phyloP scores from a whole-genome alignment of 1,140 invertebrate genomes.

The Drosophila kohkoa region DNA sequence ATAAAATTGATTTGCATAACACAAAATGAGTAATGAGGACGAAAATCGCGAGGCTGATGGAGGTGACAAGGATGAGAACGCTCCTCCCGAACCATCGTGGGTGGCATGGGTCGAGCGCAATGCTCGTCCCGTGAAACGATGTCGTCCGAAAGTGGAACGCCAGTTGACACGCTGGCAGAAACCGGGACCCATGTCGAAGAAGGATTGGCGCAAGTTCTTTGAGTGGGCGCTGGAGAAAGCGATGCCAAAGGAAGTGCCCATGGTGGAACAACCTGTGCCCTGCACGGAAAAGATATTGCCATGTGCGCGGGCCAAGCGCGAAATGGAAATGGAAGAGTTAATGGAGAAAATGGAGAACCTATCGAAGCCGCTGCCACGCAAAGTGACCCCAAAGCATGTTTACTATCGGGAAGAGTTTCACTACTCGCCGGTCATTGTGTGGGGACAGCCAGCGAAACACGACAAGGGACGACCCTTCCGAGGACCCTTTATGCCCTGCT shows the following conservation, averaged over 20 bases:
- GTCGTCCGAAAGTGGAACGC: background rate
- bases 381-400: slow-evolving; percentile 49
- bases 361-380: slow-evolving; percentile 51
- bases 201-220: slow-evolving; percentile 60
- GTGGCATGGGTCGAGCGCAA: slow-evolving; percentile 61
- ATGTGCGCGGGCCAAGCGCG: slow-evolving; percentile 28
- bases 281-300: slow-evolving; percentile 48
- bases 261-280: slow-evolving; percentile 25
- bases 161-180: slow-evolving; percentile 59
- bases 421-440: slow-evolving; percentile 63
- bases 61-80: background rate
- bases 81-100: slow-evolving; percentile 41
- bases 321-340: slow-evolving; percentile 19
- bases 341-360: slow-evolving; percentile 31
- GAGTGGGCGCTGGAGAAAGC: slow-evolving; percentile 49
- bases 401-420: slow-evolving; percentile 18
- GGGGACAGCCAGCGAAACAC: slow-evolving; percentile 56
- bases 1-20: background rate
- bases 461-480: slow-evolving; percentile 69
- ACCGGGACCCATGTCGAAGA: slow-evolving; percentile 68
- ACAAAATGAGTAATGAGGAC: slow-evolving; percentile 22
- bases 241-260: slow-evolving; percentile 30
- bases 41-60: background rate
- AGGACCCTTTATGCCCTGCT: slow-evolving; percentile 43
- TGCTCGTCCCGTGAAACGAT: slow-evolving; percentile 32